A percentile compares a stretch with the other conserved stretches of the same genome.
These are phyloP conservation scores for Neopipo cinnamomea DNA, from an alignment of 2,113 vertebrate species.

Conservation along the genomic window DNA sequence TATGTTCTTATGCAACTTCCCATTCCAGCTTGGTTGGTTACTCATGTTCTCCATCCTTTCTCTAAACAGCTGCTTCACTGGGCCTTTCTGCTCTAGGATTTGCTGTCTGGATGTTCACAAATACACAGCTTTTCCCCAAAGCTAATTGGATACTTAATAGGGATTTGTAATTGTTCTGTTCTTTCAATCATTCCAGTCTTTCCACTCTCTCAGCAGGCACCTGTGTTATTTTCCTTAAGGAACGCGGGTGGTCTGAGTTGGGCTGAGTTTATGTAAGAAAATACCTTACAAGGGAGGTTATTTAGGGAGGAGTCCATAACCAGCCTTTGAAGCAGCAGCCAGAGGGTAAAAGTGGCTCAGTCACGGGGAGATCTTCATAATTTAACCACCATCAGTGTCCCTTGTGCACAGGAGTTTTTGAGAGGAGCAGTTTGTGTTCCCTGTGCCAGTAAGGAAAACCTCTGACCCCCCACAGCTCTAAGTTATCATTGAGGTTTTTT, in stretches of 20 bases:
- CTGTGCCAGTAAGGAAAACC: not conserved
- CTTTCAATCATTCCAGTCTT: slow-evolving; percentile 30
- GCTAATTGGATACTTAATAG: not conserved
- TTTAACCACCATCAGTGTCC: not conserved
- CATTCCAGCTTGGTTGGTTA: slow-evolving; percentile 9
- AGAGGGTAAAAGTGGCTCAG: not conserved
- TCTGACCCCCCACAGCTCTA: too few relatives aligned
- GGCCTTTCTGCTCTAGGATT: not conserved
- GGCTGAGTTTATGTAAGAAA: slow-evolving; percentile 34
- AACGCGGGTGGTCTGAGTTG: not conserved
- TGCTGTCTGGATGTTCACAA: not conserved
- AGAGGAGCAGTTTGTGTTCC: not conserved
- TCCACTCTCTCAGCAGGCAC: slow-evolving; percentile 24
- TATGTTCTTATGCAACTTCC: not conserved
- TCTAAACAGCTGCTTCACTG: not conserved
- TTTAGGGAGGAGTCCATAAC: slow-evolving; percentile 20
- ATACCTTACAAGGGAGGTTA: not conserved
- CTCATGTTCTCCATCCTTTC: not conserved
- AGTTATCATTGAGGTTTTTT: not conserved
- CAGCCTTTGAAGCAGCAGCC: slow-evolving; percentile 35
- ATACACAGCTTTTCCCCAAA: not conserved
- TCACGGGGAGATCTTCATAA: not conserved
- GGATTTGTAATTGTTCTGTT: not conserved
- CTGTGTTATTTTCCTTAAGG: not conserved
- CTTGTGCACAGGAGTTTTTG: not conserved